These are phyloP conservation scores for Zoanthus sansibaricus DNA, from an alignment of 92 coral and sea anemone genomes.

Conservation along the genomic window DNA sequence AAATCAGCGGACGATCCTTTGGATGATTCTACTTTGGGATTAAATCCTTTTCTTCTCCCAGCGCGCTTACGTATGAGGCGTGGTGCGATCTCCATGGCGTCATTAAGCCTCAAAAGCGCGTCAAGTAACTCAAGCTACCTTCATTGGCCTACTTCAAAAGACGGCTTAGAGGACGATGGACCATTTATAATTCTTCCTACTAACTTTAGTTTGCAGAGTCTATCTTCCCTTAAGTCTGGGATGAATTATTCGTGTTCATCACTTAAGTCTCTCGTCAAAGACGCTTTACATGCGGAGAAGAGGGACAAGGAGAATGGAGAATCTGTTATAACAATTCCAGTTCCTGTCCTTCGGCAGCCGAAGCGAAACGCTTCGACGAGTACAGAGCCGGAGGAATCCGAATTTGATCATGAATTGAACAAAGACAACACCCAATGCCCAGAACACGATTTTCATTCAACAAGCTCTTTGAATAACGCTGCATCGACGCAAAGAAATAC, in stretches of 20 bases:
- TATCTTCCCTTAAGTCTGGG: conserved; percentile 64
- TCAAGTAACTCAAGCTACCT: conserved; percentile 82
- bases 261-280: conserved; percentile 53
- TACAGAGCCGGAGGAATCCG: conserved; percentile 25
- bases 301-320: not conserved
- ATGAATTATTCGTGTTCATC: conserved; percentile 78
- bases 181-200: conserved; percentile 83
- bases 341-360: conserved; percentile 36
- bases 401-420: not conserved
- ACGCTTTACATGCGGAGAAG: conserved; percentile 6
- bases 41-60: conserved; percentile 19
- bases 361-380: conserved; percentile 23
- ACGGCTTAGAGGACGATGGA: conserved; percentile 69
- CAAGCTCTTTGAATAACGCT: not conserved
- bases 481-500: not conserved
- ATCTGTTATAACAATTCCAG: conserved; percentile 36
- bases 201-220: conserved; percentile 51
- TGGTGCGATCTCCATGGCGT: conserved; percentile 96
- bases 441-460: not conserved
- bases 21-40: conserved; percentile 9
- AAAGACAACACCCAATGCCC: not conserved
- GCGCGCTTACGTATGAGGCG: conserved; percentile 77
- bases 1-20: conserved; percentile 24
- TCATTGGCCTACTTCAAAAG: conserved; percentile 62
- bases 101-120: conserved; percentile 86